These are phyloP conservation scores for Hemiprocne comata DNA, from an alignment of 2,113 vertebrate genomes.

Conservation along the genomic window DNA sequence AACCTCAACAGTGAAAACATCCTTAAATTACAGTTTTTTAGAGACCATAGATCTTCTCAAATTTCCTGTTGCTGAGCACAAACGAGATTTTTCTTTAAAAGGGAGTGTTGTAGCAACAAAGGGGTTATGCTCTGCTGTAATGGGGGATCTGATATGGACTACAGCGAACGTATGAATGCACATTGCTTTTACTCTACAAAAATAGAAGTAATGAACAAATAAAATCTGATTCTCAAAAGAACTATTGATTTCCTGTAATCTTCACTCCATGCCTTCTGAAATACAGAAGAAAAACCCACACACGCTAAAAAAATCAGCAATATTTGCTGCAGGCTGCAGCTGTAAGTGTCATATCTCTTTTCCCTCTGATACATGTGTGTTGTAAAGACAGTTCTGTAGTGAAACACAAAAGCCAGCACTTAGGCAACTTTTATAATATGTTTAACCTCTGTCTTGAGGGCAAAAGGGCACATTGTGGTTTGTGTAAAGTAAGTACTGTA, in stretches of 20 bases:
- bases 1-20: neutral
- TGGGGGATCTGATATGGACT: neutral
- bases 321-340: slow-evolving; percentile 36
- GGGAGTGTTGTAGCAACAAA: neutral
- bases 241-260: slow-evolving; percentile 43
- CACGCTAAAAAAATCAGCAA: slow-evolving; percentile 49
- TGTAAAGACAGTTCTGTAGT: neutral
- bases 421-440: neutral
- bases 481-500: neutral
- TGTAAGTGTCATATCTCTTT: neutral
- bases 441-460: neutral
- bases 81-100: neutral
- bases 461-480: neutral
- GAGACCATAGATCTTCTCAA: neutral
- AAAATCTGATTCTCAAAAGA: slow-evolving; percentile 55
- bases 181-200: neutral
- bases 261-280: slow-evolving; percentile 30
- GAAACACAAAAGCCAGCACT: neutral
- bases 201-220: slow-evolving; percentile 32
- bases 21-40: neutral
- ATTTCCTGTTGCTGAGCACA: slow-evolving; percentile 12
- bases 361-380: neutral
- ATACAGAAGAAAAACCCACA: neutral
- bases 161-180: neutral
- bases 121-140: slow-evolving; percentile 21